Percentiles rank a stretch among this genome's conserved stretches.
These are phyloP conservation scores for Macquaria ambigua DNA, from an alignment of 2,113 vertebrate genomes.

Conservation along the genomic window DNA sequence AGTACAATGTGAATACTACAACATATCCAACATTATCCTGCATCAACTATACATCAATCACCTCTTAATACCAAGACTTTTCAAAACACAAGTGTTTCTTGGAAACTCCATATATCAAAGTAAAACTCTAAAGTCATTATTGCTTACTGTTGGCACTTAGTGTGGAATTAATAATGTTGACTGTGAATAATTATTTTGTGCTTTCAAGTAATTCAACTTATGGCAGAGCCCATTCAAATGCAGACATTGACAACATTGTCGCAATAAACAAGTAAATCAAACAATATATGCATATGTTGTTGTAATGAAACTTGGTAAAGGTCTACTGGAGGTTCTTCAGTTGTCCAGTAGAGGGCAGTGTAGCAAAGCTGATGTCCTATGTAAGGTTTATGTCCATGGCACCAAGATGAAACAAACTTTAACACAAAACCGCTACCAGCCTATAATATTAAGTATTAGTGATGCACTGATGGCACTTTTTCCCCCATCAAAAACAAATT, in stretches of 20 bases:
- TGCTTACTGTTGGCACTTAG: conserved; percentile 55
- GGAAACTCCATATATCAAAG: background rate
- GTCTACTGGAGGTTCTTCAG: background rate
- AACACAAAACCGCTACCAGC: background rate
- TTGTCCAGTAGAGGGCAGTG: conserved; percentile 50
- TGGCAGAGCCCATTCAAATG: background rate
- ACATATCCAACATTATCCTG: conserved; percentile 77
- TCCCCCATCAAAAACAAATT: background rate
- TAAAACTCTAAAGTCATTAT: conserved; percentile 33
- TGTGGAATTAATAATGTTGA: conserved; percentile 17
- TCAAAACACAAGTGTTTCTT: background rate
- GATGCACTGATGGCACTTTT: background rate
- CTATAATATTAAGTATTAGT: background rate
- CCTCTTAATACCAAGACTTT: conserved; percentile 1
- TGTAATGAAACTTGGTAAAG: background rate
- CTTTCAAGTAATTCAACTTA: background rate
- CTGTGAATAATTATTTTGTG: background rate
- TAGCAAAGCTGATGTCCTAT: background rate
- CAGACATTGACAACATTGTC: background rate
- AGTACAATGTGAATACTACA: conserved; percentile 77
- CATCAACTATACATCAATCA: conserved; percentile 16
- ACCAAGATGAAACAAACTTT: background rate
- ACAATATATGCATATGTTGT: background rate
- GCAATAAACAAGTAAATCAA: background rate
- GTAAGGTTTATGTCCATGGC: background rate